A percentile compares a stretch with the other conserved stretches of the same genome.
These are phyloP conservation scores for Lepidurus couesii DNA, from an alignment of 1,140 invertebrate species.

Conservation along the genomic window DNA sequence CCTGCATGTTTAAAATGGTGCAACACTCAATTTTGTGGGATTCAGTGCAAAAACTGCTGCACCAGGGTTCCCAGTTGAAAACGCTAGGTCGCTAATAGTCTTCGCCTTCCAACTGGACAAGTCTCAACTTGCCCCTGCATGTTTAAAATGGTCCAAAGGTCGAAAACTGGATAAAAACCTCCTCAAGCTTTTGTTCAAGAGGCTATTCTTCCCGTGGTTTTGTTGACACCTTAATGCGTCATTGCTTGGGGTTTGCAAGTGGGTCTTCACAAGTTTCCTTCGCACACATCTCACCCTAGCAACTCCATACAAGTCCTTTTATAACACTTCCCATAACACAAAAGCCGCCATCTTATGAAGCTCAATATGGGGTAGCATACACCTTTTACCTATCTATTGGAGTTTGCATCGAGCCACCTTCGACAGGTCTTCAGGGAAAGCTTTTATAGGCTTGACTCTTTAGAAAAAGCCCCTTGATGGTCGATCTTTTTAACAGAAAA, in stretches of 20 bases:
- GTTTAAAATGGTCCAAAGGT: neutral
- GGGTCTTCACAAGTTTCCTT: neutral
- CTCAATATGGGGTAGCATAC: neutral
- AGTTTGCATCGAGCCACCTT: neutral
- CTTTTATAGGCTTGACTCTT: neutral
- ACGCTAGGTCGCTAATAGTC: neutral
- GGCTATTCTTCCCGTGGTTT: neutral
- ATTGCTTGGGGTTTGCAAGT: slow-evolving; percentile 21
- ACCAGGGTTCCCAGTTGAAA: neutral
- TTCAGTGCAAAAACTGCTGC: too few species aligned
- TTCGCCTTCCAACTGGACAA: too few species aligned
- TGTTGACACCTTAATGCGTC: slow-evolving; percentile 6
- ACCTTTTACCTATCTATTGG: neutral
- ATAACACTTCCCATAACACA: neutral
- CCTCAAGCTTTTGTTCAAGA: neutral
- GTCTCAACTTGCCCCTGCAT: too few species aligned
- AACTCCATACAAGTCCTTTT: neutral
- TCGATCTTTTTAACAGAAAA: neutral
- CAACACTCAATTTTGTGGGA: neutral
- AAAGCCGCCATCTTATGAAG: neutral
- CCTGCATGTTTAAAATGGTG: neutral
- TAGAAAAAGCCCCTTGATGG: neutral
- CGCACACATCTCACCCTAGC: neutral
- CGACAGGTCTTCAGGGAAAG: neutral
- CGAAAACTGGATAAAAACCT: neutral